These are phyloP conservation scores for Halesus radiatus DNA, from an alignment of 1,140 invertebrate genomes.

Conservation along the genomic window DNA sequence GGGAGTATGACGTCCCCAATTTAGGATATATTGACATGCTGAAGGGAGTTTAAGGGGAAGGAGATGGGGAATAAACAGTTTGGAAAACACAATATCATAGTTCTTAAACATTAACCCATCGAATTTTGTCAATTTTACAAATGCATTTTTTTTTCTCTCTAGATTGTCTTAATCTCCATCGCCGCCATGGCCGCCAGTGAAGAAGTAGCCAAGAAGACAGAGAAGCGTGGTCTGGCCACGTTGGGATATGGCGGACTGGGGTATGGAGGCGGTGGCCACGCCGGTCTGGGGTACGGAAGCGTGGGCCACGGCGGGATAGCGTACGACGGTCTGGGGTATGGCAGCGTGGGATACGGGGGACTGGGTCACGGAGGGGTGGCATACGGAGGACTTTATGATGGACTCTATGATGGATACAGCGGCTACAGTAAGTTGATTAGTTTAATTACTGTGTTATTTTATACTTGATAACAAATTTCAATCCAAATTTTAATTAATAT, in stretches of 20 bases:
- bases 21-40: no score
- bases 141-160: not conserved
- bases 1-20: no score
- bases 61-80: no score
- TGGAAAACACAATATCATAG: no score
- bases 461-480: no score
- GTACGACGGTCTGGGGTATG: conserved; percentile 28
- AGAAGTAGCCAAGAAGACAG: conserved; percentile 54
- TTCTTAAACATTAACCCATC: no score
- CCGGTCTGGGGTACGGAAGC: conserved; percentile 47
- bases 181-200: conserved; percentile 41
- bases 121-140: not conserved
- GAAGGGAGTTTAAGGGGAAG: no score
- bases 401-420: conserved; percentile 43
- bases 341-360: conserved; percentile 39
- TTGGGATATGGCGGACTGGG: conserved; percentile 49
- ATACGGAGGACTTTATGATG: conserved; percentile 18
- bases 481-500: no score
- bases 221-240: conserved; percentile 47
- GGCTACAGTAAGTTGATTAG: conserved; percentile 41
- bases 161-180: conserved; percentile 46
- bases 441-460: not conserved
- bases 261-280: conserved; percentile 22
- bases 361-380: conserved; percentile 43
- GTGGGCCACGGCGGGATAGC: conserved; percentile 40